Percentiles rank a stretch among this genome's conserved stretches.
phyloP scores from a whole-genome alignment of 2,797 vertebrate genomes.

The Diplodus sargus region DNA sequence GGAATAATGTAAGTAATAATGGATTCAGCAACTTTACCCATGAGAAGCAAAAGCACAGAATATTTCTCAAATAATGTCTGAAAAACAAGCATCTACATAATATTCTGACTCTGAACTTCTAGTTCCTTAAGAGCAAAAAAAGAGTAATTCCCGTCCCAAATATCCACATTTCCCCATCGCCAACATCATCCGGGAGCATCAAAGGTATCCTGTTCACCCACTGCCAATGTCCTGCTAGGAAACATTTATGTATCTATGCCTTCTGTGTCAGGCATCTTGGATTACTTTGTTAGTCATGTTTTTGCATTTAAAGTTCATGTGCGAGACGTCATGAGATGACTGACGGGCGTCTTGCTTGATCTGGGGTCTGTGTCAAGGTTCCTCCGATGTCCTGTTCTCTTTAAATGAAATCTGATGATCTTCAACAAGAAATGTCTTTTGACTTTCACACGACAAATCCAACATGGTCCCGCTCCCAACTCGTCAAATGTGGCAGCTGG shows the following conservation, averaged over 20 bases:
- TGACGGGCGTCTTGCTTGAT: neutral
- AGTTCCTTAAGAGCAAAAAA: constrained; percentile 12
- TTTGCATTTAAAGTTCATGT: neutral
- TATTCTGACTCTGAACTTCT: neutral
- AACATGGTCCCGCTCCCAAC: no score
- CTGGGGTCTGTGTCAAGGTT: neutral
- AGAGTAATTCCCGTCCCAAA: no score
- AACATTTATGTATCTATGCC: neutral
- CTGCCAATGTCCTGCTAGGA: no score
- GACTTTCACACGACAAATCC: fast-evolving
- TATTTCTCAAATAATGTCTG: neutral
- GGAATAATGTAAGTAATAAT: neutral
- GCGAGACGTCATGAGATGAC: neutral
- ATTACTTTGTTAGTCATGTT: neutral
- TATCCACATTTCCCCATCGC: constrained; percentile 10
- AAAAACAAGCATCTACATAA: neutral
- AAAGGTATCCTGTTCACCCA: no score
- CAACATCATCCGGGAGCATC: neutral
- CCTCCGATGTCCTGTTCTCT: constrained; percentile 47
- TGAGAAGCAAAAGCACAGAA: neutral
- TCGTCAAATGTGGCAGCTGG: no score
- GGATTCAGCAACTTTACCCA: neutral
- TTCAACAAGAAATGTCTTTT: neutral
- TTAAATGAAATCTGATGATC: constrained; percentile 35
- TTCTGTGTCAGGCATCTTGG: constrained; percentile 6